Evolutionary conservation across 2,113 vertebrate genomes (phyloP).

Genomic region (Balaenoptera acutorostrata): DNA sequence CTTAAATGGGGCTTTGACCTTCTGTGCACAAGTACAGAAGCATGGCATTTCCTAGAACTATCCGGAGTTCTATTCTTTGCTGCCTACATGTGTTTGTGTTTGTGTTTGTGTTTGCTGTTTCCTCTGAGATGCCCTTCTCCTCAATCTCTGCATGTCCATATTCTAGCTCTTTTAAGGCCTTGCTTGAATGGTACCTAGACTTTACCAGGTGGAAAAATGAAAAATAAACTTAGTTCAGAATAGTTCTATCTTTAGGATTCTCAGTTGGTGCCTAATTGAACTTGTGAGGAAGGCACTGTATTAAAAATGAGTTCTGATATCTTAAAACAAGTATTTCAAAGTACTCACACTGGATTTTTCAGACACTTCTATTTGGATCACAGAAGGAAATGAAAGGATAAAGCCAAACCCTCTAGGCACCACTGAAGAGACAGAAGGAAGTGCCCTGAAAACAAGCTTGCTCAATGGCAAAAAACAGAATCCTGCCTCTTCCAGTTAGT

Average conservation of each 20-base stretch:
- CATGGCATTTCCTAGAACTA: background rate
- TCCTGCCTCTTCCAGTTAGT: background rate
- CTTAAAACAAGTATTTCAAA: background rate
- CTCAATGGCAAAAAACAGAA: background rate
- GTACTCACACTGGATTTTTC: background rate
- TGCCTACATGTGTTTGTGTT: background rate
- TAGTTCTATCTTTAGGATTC: conserved; percentile 6
- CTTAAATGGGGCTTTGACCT: background rate
- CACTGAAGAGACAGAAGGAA: background rate
- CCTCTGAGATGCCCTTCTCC: background rate
- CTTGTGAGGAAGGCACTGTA: background rate
- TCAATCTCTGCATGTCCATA: background rate
- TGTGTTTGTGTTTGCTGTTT: background rate
- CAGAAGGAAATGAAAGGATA: background rate
- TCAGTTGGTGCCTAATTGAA: background rate
- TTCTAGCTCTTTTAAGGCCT: conserved; percentile 18
- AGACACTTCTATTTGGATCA: background rate
- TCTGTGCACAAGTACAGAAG: background rate
- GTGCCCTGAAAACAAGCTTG: background rate
- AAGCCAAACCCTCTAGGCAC: background rate
- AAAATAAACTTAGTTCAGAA: conserved; percentile 8
- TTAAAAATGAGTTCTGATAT: background rate
- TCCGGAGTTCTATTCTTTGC: conserved; percentile 11
- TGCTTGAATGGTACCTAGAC: background rate
- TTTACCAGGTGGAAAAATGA: background rate